Base-by-base conservation (phyloP, 2,113 vertebrate genomes). In the Alligator sinensis region DNA sequence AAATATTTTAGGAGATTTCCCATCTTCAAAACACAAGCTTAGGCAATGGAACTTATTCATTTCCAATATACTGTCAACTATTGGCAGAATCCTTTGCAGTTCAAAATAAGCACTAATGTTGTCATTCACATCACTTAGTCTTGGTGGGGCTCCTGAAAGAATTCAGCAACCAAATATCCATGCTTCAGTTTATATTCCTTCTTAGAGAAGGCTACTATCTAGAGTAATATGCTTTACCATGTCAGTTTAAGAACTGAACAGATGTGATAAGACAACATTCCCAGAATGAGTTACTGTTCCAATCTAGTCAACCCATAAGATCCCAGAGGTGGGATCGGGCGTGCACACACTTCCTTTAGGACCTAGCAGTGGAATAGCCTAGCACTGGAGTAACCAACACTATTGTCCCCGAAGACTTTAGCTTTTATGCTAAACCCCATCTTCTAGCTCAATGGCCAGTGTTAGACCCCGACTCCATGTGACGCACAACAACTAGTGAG, bases 11-110 rank as follows among this genome's bases (percentile, higher is more conserved):
- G 64, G 70, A 90, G 55, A 54, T 9, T 96, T 91, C 85, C 66
- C 87, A 7, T 80, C 80, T 86, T 82, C 77, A 91, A 88, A 92
- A 90, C 9, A 38, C 77, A 81, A 95, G 90, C 82, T 84, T 88
- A 21, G 28, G 70, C 83, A 82, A 89, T 72, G 84, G 78, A 90
- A 84, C 25, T 14, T 14, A 88, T 68, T 89, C 1, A 76, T 94
- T 87, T 85, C 60, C 62, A 66, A 22, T 57, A 77, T 76, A 78
- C 77, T 91, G 55, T 83, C 55, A 66, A 1, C 90, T 75, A 6
- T 77, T 83, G 59, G 22, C 4, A 11, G 90, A 68, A 95, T 70
- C 64, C 38, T 77, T 80, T 94, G 80, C 47, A 60, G n/a, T 72
- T 34, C 93, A 93, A 91, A 90, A 88, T 76, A 60, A 90, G 93